phyloP scores from a whole-genome alignment of 2,797 vertebrate genomes.

The Galagoides demidoff region DNA sequence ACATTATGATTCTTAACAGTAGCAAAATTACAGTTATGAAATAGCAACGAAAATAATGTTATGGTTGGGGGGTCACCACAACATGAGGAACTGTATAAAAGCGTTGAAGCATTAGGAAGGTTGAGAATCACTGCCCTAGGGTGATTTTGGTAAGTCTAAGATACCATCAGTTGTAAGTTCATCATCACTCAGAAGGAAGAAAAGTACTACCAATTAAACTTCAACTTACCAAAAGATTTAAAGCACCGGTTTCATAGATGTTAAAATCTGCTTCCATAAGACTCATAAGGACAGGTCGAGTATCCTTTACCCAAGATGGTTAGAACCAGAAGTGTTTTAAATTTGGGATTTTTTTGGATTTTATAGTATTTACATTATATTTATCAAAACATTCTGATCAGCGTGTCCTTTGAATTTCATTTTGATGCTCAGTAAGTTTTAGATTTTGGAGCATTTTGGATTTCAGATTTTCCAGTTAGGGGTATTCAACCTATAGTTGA shows the following conservation, averaged over 20 bases:
- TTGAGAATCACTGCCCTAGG: background rate
- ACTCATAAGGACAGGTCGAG: background rate
- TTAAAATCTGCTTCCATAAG: background rate
- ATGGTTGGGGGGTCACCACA: too few relatives aligned
- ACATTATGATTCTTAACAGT: too few relatives aligned
- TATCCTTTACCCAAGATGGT: background rate
- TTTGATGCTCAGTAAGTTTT: background rate
- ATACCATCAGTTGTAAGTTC: background rate
- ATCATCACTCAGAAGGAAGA: background rate
- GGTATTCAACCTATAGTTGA: background rate
- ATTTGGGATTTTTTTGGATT: background rate
- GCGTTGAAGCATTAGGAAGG: too few relatives aligned
- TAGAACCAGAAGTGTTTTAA: background rate
- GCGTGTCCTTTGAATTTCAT: background rate
- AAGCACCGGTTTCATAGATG: background rate
- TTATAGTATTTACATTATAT: background rate
- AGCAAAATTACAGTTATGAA: too few relatives aligned
- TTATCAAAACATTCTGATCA: background rate
- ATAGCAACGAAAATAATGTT: too few relatives aligned
- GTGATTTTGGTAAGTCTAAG: background rate
- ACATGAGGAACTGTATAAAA: too few relatives aligned
- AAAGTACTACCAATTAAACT: background rate
- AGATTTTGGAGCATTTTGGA: background rate
- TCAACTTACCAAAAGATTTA: background rate
- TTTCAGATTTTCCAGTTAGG: background rate